Evolutionary conservation across 2,113 vertebrate genomes (phyloP).

Genomic region (Formicarius rufipectus): DNA sequence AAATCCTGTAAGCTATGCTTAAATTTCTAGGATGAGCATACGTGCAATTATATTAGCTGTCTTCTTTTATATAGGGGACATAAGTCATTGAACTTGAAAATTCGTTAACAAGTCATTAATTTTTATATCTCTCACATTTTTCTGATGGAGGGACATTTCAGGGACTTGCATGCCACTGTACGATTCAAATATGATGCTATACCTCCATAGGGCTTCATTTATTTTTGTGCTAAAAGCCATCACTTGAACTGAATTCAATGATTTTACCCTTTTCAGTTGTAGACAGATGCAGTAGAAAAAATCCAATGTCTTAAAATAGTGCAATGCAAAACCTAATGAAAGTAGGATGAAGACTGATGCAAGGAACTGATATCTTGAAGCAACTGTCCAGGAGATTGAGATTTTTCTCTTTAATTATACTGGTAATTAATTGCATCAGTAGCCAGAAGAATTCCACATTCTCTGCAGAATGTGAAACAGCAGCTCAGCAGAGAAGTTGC

Average conservation of each 20-base stretch:
- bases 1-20: not conserved
- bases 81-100: constrained; percentile 19
- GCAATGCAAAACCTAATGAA: not conserved
- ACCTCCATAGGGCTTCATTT: not conserved
- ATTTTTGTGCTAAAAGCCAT: constrained; percentile 39
- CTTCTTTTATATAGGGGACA: not conserved
- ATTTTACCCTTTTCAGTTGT: constrained; percentile 34
- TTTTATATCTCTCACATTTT: not conserved
- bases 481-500: not conserved
- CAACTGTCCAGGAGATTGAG: not conserved
- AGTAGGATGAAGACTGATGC: not conserved
- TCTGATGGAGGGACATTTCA: constrained; percentile 14
- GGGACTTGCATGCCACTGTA: not conserved
- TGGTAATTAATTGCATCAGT: constrained; percentile 31
- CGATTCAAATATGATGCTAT: not conserved
- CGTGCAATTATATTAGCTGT: not conserved
- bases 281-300: constrained; percentile 2
- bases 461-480: not conserved
- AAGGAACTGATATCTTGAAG: not conserved
- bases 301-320: not conserved
- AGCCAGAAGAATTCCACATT: not conserved
- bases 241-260: not conserved
- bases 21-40: not conserved
- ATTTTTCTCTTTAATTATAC: constrained; percentile 13
- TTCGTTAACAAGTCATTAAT: constrained; percentile 30